Conservation (phyloP, 2,888 invertebrate genomes). For the Drosophila pseudotalamancana region DNA sequence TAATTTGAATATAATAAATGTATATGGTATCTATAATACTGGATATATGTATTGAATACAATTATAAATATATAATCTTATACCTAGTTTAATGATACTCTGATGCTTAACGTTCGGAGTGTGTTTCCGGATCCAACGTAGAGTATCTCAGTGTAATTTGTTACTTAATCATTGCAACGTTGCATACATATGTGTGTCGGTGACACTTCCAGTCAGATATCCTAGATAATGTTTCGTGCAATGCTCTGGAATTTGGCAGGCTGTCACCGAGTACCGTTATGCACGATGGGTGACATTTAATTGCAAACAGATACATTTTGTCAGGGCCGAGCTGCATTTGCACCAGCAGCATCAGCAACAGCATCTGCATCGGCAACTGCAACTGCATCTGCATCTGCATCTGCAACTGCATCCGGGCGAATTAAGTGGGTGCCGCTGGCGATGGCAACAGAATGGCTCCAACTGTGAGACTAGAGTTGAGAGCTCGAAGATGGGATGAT, state of each 20-base stretch:
- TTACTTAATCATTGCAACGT: too few relatives aligned
- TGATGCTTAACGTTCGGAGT: too few relatives aligned
- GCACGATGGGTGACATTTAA: slow-evolving; percentile 72
- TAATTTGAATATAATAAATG: too few relatives aligned
- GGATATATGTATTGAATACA: too few relatives aligned
- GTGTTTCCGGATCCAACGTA: too few relatives aligned
- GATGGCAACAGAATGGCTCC: slow-evolving; percentile 34
- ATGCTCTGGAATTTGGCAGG: slow-evolving; percentile 50
- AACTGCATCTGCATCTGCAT: slow-evolving; percentile 71
- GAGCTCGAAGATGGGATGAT: slow-evolving; percentile 6
- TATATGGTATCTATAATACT: too few relatives aligned
- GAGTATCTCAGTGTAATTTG: too few relatives aligned
- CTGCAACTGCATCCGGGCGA: slow-evolving; percentile 57
- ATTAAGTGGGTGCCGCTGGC: slow-evolving; percentile 71
- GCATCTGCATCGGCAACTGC: slow-evolving; percentile 31
- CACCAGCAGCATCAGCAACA: slow-evolving; percentile 4
- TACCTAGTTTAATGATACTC: too few relatives aligned
- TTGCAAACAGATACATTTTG: slow-evolving; percentile 80
- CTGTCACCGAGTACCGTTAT: slow-evolving; percentile 58
- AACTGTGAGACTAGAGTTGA: slow-evolving; percentile 26
- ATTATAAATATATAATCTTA: too few relatives aligned
- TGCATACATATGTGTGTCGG: too few relatives aligned
- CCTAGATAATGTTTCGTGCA: slow-evolving; percentile 40
- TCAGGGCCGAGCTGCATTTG: slow-evolving; percentile 55
- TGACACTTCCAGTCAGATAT: slow-evolving; percentile 13